These are phyloP conservation scores for Mesocricetus auratus DNA, from an alignment of 2,113 vertebrate genomes.

Conservation along the genomic window DNA sequence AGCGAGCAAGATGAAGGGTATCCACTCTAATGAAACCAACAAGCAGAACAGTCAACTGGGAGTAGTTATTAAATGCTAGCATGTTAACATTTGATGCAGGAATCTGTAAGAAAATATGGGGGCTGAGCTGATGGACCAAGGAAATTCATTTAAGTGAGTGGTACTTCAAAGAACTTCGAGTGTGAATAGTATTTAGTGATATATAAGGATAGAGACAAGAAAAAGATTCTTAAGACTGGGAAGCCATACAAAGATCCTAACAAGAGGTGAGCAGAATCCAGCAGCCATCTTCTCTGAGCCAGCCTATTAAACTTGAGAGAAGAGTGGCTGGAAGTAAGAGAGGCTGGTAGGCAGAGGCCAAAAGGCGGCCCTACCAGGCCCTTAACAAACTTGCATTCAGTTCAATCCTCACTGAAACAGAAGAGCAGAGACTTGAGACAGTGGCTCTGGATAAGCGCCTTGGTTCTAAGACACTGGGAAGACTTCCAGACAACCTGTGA, in stretches of 20 bases:
- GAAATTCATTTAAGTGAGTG: neutral
- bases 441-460: neutral
- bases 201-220: too few species aligned
- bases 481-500: neutral
- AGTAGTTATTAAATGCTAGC: neutral
- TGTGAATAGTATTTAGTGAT: too few species aligned
- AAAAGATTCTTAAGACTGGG: neutral
- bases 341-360: neutral
- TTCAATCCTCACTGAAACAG: neutral
- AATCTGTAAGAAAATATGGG: neutral
- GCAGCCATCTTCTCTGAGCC: neutral
- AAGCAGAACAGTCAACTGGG: neutral
- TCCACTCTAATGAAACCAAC: neutral
- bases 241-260: neutral
- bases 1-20: fast-evolving
- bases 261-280: neutral
- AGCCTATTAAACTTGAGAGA: neutral
- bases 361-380: neutral
- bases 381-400: too few species aligned
- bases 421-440: neutral
- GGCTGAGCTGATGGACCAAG: fast-evolving
- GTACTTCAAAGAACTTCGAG: neutral
- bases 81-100: neutral
- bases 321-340: neutral
- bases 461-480: neutral